Percentiles rank a stretch among this genome's conserved stretches.
These are phyloP conservation scores for Ips typographus DNA, from an alignment of 1,140 invertebrate genomes.

Conservation along the genomic window DNA sequence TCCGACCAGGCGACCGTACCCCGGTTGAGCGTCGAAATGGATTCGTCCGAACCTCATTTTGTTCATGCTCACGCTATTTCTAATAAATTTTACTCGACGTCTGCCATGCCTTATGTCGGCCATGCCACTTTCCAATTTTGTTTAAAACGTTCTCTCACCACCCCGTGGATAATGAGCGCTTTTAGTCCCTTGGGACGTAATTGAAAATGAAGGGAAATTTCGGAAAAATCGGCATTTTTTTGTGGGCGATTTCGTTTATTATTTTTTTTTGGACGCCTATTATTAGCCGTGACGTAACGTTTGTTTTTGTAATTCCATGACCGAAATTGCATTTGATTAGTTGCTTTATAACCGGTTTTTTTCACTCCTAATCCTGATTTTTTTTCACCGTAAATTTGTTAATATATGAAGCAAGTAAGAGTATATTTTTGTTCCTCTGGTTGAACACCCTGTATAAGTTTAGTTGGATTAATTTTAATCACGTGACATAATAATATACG, in stretches of 20 bases:
- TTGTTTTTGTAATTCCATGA: constrained; percentile 10
- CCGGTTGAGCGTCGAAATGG: constrained; percentile 46
- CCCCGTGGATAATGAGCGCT: constrained; percentile 1
- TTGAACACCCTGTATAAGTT: no score
- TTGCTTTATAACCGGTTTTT: constrained; percentile 7
- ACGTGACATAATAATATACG: no score
- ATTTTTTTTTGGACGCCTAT: background rate
- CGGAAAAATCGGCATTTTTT: no score
- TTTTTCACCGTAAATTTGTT: no score
- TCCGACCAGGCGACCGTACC: constrained; percentile 18
- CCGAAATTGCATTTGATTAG: constrained; percentile 13
- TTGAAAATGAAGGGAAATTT: no score
- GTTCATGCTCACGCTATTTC: constrained; percentile 49
- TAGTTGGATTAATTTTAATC: no score
- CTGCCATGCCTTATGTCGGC: constrained; percentile 37
- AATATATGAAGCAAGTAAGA: no score
- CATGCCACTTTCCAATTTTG: constrained; percentile 42
- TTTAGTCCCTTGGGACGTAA: no score
- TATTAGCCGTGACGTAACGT: constrained; percentile 18
- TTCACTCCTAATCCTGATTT: background rate
- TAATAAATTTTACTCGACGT: constrained; percentile 50
- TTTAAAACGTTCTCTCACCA: constrained; percentile 25
- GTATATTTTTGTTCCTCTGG: no score
- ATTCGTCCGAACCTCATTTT: constrained; percentile 53
- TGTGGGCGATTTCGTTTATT: no score